phyloP scores from a whole-genome alignment of 2,113 vertebrate species.

The Cyprinodon tularosa region DNA sequence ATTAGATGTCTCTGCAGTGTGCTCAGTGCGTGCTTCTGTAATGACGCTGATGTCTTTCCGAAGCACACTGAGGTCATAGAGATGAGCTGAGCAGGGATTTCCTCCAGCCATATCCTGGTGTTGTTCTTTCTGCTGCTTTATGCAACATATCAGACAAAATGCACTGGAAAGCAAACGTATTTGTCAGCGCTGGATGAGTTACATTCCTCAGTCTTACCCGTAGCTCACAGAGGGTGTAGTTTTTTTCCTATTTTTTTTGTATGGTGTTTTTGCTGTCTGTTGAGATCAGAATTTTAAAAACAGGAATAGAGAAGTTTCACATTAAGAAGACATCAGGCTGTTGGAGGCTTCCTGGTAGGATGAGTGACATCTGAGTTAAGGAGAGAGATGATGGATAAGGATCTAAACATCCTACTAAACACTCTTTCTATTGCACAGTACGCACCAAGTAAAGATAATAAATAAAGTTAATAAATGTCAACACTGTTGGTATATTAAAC shows the following conservation, averaged over 20 bases:
- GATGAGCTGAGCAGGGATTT: conserved; percentile 70
- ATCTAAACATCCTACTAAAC: background rate
- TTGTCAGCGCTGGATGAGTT: conserved; percentile 4
- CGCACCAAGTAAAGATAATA: background rate
- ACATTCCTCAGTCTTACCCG: background rate
- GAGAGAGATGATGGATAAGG: background rate
- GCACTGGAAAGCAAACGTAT: conserved; percentile 27
- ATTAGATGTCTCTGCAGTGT: conserved; percentile 16
- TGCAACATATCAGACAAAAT: background rate
- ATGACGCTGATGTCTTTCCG: conserved; percentile 49
- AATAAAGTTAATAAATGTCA: background rate
- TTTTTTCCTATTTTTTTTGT: background rate
- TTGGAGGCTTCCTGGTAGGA: background rate
- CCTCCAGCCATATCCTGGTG: conserved; percentile 73
- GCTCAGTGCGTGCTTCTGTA: conserved; percentile 11
- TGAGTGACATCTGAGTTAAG: background rate
- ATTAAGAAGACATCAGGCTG: background rate
- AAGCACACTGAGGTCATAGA: conserved; percentile 44
- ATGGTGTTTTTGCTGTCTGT: background rate
- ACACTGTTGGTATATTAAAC: background rate
- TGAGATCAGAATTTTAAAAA: background rate
- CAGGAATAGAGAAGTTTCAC: background rate
- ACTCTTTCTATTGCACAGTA: background rate
- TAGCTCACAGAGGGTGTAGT: background rate
- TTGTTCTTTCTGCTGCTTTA: conserved; percentile 28